Evolutionary conservation across 2,797 vertebrate genomes (phyloP), one percentile per base, ranked within the genome.

Genomic region (Clarias platycephalus): DNA sequence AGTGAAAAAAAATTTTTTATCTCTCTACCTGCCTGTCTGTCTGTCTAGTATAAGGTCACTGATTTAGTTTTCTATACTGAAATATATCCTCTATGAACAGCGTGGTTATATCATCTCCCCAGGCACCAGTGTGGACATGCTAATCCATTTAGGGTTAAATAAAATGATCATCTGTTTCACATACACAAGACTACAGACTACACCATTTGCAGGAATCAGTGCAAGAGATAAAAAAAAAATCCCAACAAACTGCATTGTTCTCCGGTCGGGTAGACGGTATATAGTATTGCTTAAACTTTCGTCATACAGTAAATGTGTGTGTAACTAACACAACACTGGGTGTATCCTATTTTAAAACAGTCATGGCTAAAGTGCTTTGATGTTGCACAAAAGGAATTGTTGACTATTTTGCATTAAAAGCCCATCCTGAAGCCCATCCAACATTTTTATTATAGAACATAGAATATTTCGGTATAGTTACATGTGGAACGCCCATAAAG

Each of bases 21-120:
- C 37, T 44, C 3, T 76, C 22, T 81, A 34, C 49, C 44, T 86
- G 24, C 74, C 81, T 71, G 63, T 75, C 5, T 34, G 18, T 67
- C 18, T 40, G 34, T 40, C 67, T 22, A 44, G 13, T 49, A 72
- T 44, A 22, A 44, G 22, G 22, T 26, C 13, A 49, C 24, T 72
- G n/a, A 49, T 49, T 71, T 49, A 0, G 44, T 49, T 44, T 49
- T 24, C 40, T 44, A 71, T 44, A 44, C 10, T 15, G 70, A 8
- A 72, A n/a, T n/a, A 49, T 72, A 72, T 49, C 15, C 24, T 26
- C 12, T 6, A 16, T 72, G 40, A 44, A 26, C 24, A 49, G 40
- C 13, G 44, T 15, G 24, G 15, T 53, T 74, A n/a, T 26, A 6
- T 72, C 7, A n/a, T 49, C 24, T 49, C 40, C 70, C 44, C 24